Evolutionary conservation across 2,113 vertebrate genomes (phyloP), one percentile per base, ranked within the genome.

Genomic region (Lagopus leucura): DNA sequence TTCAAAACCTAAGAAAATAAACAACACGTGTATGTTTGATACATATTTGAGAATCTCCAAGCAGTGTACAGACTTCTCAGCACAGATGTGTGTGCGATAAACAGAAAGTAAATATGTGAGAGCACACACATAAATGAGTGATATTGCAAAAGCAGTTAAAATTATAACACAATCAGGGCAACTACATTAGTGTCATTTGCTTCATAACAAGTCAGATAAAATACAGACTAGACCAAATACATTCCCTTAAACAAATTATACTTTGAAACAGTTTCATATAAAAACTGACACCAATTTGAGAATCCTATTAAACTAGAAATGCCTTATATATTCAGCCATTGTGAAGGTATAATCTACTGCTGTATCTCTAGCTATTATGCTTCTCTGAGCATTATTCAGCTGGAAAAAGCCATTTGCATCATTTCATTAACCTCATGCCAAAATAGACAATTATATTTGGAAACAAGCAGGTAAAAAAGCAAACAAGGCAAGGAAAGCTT

Each of bases 1-100:
- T 93, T 99, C 99, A 96, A 99, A 99, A 69, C 99, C 99, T 99
- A 91, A 89, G 66, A 82, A 97, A 91, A 97, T n/a, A 94, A 81
- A 93, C 25, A 91, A 74, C 75, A 94, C 0, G 3, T 61, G 47
- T 70, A 88, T 5, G 43, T 76, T 97, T 10, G 24, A 34, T 47
- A 15, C 19, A 30, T 60, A 42, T 65, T 86, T 36, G 1, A 1
- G 2, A 36, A 36, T 58, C 38, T 80, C 34, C 2, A 52, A 21
- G n/a, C 83, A 84, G 57, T 22, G n/a, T 0, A 52, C 2, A 48
- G 48, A 64, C 19, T 50, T 71, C 22, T 55, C 16, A 47, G 45
- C 42, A 71, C 40, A 5, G 14, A 74, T 69, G 65, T 50, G 3
- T 11, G 18, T 70, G 34, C 57, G 19, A 65, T 15, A 75, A 4